A percentile compares a stretch with the other conserved stretches of the same genome.
Evolutionary conservation across 1,140 invertebrate genomes (phyloP).

Genomic region (Ganaspis sp.): DNA sequence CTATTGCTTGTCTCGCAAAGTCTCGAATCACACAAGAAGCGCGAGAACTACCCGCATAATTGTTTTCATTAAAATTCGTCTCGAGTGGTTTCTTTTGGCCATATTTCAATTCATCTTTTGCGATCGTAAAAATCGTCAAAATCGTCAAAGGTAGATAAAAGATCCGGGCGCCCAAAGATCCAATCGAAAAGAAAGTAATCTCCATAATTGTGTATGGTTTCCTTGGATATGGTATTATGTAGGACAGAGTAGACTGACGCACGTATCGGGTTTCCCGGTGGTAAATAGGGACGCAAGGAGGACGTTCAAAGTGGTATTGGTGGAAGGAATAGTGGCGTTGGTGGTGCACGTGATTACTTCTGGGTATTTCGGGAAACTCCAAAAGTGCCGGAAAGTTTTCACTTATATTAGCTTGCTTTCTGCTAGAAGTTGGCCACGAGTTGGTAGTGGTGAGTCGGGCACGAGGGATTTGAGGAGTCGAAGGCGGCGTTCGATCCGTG

Average conservation of each 20-base stretch:
- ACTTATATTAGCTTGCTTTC: constrained; percentile 51
- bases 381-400: constrained; percentile 54
- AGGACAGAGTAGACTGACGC: background rate
- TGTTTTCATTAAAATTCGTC: too few species aligned
- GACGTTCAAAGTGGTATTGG: background rate
- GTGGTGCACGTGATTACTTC: constrained; percentile 52
- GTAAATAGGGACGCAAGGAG: constrained; percentile 23
- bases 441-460: constrained; percentile 15
- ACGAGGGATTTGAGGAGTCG: background rate
- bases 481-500: background rate
- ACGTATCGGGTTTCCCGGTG: constrained; percentile 50
- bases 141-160: background rate
- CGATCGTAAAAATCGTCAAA: too few species aligned
- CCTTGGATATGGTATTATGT: constrained; percentile 19
- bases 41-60: too few species aligned
- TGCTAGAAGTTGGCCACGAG: constrained; percentile 21
- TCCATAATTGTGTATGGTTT: constrained; percentile 30
- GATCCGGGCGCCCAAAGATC: too few species aligned
- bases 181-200: constrained; percentile 22
- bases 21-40: too few species aligned
- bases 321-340: background rate
- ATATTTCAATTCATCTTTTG: background rate
- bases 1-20: too few species aligned
- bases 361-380: constrained; percentile 59
- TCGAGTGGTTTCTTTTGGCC: background rate